Evolutionary conservation across 2,888 invertebrate species (phyloP).

Genomic region (Tenthredo amoena): DNA sequence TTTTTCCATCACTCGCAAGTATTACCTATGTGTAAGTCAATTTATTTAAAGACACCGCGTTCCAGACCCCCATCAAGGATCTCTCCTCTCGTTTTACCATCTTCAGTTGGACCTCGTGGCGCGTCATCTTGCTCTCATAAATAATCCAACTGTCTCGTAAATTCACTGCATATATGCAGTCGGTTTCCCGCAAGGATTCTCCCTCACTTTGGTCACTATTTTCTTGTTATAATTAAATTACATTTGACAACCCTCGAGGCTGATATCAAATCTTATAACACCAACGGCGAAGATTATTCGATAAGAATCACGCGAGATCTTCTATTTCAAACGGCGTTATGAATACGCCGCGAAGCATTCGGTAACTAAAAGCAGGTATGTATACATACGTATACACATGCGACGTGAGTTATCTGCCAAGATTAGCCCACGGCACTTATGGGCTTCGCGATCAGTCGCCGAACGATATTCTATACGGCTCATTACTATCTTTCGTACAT

Average conservation of each 20-base stretch:
- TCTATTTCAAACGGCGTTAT: neutral
- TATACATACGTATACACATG: neutral
- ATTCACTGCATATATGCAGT: slow-evolving; percentile 2
- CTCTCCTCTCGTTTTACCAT: slow-evolving; percentile 5
- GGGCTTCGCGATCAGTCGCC: slow-evolving; percentile 54
- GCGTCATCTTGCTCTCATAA: slow-evolving; percentile 30
- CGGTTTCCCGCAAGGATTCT: neutral
- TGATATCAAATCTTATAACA: slow-evolving; percentile 6
- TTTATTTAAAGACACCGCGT: slow-evolving; percentile 53
- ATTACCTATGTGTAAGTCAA: slow-evolving; percentile 61
- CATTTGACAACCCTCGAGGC: slow-evolving; percentile 26
- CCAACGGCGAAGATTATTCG: slow-evolving; percentile 33
- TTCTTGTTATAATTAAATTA: slow-evolving; percentile 40
- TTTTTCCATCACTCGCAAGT: slow-evolving; percentile 29
- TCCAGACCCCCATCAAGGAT: slow-evolving; percentile 19
- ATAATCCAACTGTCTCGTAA: slow-evolving; percentile 45
- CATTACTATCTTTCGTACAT: slow-evolving; percentile 57
- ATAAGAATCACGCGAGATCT: slow-evolving; percentile 36
- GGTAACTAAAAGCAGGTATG: neutral
- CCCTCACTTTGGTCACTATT: neutral
- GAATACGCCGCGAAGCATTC: neutral
- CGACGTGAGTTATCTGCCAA: slow-evolving; percentile 58
- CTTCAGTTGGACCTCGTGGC: slow-evolving; percentile 6
- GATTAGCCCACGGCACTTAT: slow-evolving; percentile 61
- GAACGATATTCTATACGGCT: slow-evolving; percentile 59